Evolutionary conservation across 2,113 vertebrate species (phyloP), one percentile per base, ranked within the genome.

Genomic region (Oceanodroma tethys): DNA sequence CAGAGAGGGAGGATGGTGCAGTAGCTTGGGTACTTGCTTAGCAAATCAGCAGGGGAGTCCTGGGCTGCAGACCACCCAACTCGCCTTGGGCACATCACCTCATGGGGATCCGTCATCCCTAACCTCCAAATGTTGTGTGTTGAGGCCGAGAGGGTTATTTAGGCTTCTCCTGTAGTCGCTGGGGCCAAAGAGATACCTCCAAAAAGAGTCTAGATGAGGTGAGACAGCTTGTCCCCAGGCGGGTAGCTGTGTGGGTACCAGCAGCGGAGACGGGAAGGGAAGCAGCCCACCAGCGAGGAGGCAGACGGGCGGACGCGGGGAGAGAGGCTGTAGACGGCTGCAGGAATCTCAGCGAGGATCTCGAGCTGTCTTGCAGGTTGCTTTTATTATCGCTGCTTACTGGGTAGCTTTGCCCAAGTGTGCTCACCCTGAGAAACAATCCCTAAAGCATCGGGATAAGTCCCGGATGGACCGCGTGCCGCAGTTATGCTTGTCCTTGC

Each of bases 381-480:
- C 48, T 72, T 40, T 32, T 40, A 53, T 40, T 40, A 53, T 30
- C 17, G 7, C 36, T 32, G 7, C 68, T 52, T 23, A 30, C 48
- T 30, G 13, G 2, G 27, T 40, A n/a, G 27, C 70, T 71, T 48
- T 52, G 48, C 68, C 48, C 68, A 40, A 52, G 60, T 4, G 36
- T 38, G 62, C 58, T 78, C 45, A 13, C 16, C 56, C 47, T 21
- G 34, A 26, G 63, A 7, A 50, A 47, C 5, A 16, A 2, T 53
- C 20, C 67, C 36, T n/a, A 1, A 56, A 71, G 29, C 3, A 5
- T 38, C 21, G 15, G 59, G 53, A 27, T 20, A 30, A 66, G 19
- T 13, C 72, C 26, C n/a, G 25, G n/a, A 60, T 1, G n/a, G 59
- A 60, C n/a, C 15, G 1, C 1, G 0, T 20, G 15, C 6, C 16